Evolutionary conservation across 2,888 invertebrate genomes (phyloP), one percentile per base, ranked within the genome.

Genomic region (Noctua pronuba): DNA sequence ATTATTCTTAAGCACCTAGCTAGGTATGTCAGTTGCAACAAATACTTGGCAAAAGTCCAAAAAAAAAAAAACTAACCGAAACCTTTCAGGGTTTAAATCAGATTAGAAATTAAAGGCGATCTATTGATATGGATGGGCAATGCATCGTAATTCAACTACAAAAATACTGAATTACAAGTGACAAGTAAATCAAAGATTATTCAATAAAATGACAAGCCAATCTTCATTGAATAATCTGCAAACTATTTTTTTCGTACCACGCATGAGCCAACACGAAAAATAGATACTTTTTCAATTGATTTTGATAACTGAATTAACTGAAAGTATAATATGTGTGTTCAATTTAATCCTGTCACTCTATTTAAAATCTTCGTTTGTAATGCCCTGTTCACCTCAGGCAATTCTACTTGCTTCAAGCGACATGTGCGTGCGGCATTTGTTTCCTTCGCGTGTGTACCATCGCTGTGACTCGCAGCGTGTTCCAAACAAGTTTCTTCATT

Each of bases 281-380:
- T 28, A 66, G 13, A 49, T 28, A 73, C 44, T 46, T 44, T 78
- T 78, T 24, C 35, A 18, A 35, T 79, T 66, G 28, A 66, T 66
- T 66, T 72, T 41, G 18, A 58, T 49, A 28, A 41, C 13, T 72
- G 2, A 49, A 58, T 41, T 21, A n/a, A 6, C 10, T 64, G 67
- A 67, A 41, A 62, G 41, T 7, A 52, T 35, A 62, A 31, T 7
- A 52, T 35, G 38, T 44, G 24, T 69, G 69, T 68, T 55, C 24
- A 58, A 55, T 67, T 38, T 67, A 68, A 44, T 71, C 35, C 24
- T 35, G 38, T 68, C 46, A 67, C 46, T 68, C 21, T 44, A 24
- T n/a, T 58, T 35, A n/a, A 31, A 58, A 49, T 49, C 38, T 67
- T n/a, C n/a, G n/a, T n/a, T n/a, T n/a, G n/a, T 24, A 13, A 38